These are phyloP conservation scores for Gadopsis marmoratus DNA, from an alignment of 2,797 vertebrate genomes.

Conservation along the genomic window DNA sequence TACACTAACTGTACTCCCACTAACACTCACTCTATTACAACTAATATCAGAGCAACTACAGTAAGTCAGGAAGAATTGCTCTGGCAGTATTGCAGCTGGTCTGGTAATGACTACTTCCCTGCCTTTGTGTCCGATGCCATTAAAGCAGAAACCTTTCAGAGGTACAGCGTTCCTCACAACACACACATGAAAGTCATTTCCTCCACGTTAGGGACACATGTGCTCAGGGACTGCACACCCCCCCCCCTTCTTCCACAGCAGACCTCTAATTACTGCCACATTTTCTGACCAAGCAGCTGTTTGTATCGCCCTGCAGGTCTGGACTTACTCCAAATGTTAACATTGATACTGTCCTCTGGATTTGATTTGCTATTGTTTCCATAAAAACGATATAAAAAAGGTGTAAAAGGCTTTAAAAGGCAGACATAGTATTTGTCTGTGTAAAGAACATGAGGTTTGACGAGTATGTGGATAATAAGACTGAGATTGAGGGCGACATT, in stretches of 20 bases:
- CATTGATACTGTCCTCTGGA: slow-evolving; percentile 58
- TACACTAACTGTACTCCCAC: neutral
- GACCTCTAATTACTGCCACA: slow-evolving; percentile 81
- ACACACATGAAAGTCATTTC: slow-evolving; percentile 82
- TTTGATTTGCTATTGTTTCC: slow-evolving; percentile 69
- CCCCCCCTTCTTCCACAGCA: slow-evolving; percentile 53
- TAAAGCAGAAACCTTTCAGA: slow-evolving; percentile 77
- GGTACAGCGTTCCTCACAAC: slow-evolving; percentile 67
- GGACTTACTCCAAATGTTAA: slow-evolving; percentile 69
- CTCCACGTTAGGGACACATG: slow-evolving; percentile 75
- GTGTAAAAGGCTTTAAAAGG: slow-evolving; percentile 57
- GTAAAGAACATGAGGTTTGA: slow-evolving; percentile 36
- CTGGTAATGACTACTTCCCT: slow-evolving; percentile 68
- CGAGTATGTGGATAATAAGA: neutral
- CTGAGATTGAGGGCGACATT: slow-evolving; percentile 27
- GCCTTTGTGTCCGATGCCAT: slow-evolving; percentile 70
- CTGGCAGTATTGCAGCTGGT: slow-evolving; percentile 27
- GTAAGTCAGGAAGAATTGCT: slow-evolving; percentile 23
- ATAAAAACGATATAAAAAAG: slow-evolving; percentile 56
- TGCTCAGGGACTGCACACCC: slow-evolving; percentile 65
- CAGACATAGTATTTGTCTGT: slow-evolving; percentile 52
- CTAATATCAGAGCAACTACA: slow-evolving; percentile 19
- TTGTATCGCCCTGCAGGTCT: slow-evolving; percentile 75
- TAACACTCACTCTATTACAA: neutral
- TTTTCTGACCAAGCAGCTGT: slow-evolving; percentile 80